Evolutionary conservation across 2,888 invertebrate species (phyloP), one percentile per base, ranked within the genome.

Genomic region (Tolmerus cingulatus): DNA sequence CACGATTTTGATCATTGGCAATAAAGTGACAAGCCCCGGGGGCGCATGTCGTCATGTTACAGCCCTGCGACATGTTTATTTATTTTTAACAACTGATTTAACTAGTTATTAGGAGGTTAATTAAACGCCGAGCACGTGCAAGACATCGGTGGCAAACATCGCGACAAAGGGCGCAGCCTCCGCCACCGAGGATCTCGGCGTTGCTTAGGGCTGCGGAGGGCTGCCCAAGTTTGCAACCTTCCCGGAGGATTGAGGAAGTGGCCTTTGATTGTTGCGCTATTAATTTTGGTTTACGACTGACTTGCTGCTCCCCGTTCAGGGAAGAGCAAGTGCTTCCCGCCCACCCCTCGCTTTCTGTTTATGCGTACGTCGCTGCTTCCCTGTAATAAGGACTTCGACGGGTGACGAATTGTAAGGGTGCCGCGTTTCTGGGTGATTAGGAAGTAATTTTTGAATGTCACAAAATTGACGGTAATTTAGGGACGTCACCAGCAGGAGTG

Each of bases 81-180:
- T 88, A 88, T 87, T 86, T 88, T 87, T 87, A 88, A 86, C 88
- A 88, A 84, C 87, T 77, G 88, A 88, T 88, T 88, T 88, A 88
- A 88, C 88, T 88, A 88, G 87, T 88, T 88, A 88, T 88, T 88
- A 88, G 88, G 55, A 87, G 78, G 89, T 89, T 90, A 90, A 90
- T 90, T 90, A 90, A 90, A 90, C 89, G 89, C 89, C 84, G 88
- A 88, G 76, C 90, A 90, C 90, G 90, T 90, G 79, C 86, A 77
- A 66, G 87, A 87, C 88, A 87, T 86, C 76, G 86, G 79, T 57
- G 40, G 57, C 79, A 86, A 86, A 86, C 86, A 86, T 30, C 57
- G 14, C 23, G 16, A 78, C 78, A 86, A 86, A 86, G 43, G 86
- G 76, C 77, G 37, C 57, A 27, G 51, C 77, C 55, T 77, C 74